phyloP scores from a whole-genome alignment of 2,113 vertebrate genomes.

The Toxotes chatareus region DNA sequence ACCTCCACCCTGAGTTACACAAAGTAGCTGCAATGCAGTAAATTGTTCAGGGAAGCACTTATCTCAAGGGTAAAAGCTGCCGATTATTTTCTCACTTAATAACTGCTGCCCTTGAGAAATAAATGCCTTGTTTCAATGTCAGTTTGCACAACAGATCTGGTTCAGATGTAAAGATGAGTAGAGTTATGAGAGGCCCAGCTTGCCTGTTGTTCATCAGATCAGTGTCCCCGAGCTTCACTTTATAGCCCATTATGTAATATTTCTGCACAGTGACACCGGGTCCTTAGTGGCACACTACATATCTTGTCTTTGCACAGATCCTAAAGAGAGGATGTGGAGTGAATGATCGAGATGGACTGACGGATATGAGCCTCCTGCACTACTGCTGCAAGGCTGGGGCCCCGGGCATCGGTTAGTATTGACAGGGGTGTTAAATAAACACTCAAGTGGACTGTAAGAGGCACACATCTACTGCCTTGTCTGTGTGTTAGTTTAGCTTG shows the following conservation, averaged over 20 bases:
- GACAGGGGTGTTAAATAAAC: neutral
- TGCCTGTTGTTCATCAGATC: slow-evolving; percentile 43
- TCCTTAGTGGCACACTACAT: slow-evolving; percentile 15
- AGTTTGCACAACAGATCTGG: slow-evolving; percentile 12
- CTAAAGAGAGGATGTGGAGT: slow-evolving; percentile 95
- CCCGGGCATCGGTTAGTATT: slow-evolving; percentile 93
- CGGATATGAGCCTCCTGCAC: slow-evolving; percentile 97
- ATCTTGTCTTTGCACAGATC: slow-evolving; percentile 84
- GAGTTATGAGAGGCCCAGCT: slow-evolving; percentile 25
- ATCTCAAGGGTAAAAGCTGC: slow-evolving; percentile 50
- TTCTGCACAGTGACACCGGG: neutral
- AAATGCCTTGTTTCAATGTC: slow-evolving; percentile 27
- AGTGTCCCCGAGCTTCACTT: slow-evolving; percentile 14
- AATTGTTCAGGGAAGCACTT: slow-evolving; percentile 33
- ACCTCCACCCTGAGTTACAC: slow-evolving; percentile 3
- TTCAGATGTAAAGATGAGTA: slow-evolving; percentile 31
- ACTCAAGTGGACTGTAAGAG: slow-evolving; percentile 18
- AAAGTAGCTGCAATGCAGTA: slow-evolving; percentile 60
- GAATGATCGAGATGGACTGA: slow-evolving; percentile 96
- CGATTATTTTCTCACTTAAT: slow-evolving; percentile 24
- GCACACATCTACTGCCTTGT: neutral
- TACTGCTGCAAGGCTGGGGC: slow-evolving; percentile 98
- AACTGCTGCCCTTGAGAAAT: slow-evolving; percentile 42
- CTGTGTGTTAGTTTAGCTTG: slow-evolving; percentile 1
- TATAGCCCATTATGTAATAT: slow-evolving; percentile 20